Evolutionary conservation across 2,113 vertebrate genomes (phyloP).

Genomic region (Vicugna pacos): DNA sequence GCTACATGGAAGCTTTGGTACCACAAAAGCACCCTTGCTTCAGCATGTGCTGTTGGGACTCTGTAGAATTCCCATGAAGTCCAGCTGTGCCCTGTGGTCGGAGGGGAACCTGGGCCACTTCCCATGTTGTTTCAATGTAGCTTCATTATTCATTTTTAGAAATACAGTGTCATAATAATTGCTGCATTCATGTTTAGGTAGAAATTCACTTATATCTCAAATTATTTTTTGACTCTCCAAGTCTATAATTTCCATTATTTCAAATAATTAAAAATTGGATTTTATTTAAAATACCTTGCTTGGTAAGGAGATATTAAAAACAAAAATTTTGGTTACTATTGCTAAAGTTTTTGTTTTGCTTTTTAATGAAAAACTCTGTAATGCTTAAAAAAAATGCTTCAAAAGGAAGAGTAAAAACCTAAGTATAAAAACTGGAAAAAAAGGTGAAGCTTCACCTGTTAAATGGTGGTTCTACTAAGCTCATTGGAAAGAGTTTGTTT

Average conservation of each 20-base stretch:
- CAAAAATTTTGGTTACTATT: constrained; percentile 10
- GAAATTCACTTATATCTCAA: constrained; percentile 17
- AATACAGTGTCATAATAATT: not conserved
- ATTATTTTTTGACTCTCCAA: not conserved
- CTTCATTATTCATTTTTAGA: constrained; percentile 33
- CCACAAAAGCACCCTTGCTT: not conserved
- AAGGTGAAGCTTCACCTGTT: not conserved
- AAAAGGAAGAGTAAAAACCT: not conserved
- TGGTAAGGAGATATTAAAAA: constrained; percentile 14
- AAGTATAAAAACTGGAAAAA: not conserved
- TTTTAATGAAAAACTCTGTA: constrained; percentile 18
- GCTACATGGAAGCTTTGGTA: not conserved
- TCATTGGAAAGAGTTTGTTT: not conserved
- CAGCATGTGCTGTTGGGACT: not conserved
- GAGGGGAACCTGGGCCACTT: not conserved
- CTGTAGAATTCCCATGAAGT: not conserved
- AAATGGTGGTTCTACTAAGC: not conserved
- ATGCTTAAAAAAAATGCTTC: not conserved
- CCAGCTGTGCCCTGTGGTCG: not conserved
- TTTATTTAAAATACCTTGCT: constrained; percentile 12
- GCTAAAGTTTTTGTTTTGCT: not conserved
- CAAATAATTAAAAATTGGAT: constrained; percentile 24
- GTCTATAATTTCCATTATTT: constrained; percentile 28
- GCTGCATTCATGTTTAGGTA: not conserved
- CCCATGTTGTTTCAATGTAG: not conserved